Conservation (phyloP, 2,113 vertebrate species). For the Nerophis lumbriciformis region DNA sequence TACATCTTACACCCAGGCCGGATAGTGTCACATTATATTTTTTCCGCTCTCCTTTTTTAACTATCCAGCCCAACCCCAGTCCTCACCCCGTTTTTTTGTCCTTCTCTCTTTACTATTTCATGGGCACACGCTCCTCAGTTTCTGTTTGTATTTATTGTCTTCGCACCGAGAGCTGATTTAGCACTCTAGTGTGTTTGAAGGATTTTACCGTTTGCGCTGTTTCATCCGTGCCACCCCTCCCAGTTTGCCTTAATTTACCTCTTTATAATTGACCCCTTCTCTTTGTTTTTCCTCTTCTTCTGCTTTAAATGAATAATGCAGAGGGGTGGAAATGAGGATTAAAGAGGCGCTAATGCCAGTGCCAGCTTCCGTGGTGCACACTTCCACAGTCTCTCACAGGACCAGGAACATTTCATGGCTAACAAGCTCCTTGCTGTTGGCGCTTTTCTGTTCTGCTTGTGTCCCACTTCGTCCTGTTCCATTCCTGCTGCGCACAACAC, state of each 20-base stretch:
- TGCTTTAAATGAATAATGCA: constrained; percentile 65
- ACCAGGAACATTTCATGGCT: constrained; percentile 48
- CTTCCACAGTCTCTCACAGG: constrained; percentile 45
- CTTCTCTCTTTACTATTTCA: constrained; percentile 17
- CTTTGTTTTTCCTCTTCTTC: constrained; percentile 47
- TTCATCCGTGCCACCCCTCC: constrained; percentile 12
- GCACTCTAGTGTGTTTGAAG: constrained; percentile 33
- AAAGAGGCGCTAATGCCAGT: constrained; percentile 57
- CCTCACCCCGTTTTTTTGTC: constrained; percentile 17
- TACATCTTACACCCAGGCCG: constrained; percentile 51
- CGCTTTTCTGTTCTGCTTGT: constrained; percentile 36
- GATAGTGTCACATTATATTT: constrained; percentile 57
- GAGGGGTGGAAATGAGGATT: constrained; percentile 56
- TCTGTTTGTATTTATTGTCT: constrained; percentile 40
- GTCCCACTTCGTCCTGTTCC: constrained; percentile 26
- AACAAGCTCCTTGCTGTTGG: constrained; percentile 39
- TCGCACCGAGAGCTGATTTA: constrained; percentile 36
- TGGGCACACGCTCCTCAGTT: constrained; percentile 37
- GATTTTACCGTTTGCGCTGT: constrained; percentile 7
- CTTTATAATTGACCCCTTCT: constrained; percentile 40
- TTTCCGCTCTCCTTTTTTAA: constrained; percentile 26
- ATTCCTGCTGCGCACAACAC: constrained; percentile 14
- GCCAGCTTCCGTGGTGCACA: constrained; percentile 40
- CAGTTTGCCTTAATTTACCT: constrained; percentile 50
- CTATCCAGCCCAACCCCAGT: constrained; percentile 1